phyloP scores from a whole-genome alignment of 2,797 vertebrate genomes.

The Micropoecilia bifurca region DNA sequence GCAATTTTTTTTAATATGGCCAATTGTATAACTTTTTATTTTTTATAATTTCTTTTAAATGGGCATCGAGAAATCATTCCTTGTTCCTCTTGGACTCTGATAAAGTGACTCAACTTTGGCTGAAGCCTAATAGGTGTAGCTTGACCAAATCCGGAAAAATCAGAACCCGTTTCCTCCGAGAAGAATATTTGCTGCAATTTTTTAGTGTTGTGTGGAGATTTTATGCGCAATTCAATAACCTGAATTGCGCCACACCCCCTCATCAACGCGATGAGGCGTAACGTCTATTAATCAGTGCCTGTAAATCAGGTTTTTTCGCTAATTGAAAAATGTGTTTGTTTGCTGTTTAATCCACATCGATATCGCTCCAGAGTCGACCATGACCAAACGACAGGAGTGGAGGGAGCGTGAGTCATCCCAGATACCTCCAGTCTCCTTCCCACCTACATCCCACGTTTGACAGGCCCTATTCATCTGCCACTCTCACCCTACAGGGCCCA shows the following conservation, averaged over 20 bases:
- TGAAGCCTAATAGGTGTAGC: background rate
- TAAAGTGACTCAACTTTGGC: background rate
- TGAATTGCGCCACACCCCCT: slow-evolving; percentile 45
- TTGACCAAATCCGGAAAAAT: slow-evolving; percentile 7
- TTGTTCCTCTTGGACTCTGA: background rate
- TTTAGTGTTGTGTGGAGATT: slow-evolving; percentile 17
- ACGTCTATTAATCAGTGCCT: slow-evolving; percentile 36
- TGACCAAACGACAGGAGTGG: slow-evolving; percentile 62
- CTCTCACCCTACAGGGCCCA: slow-evolving; percentile 38
- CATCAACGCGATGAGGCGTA: slow-evolving; percentile 17
- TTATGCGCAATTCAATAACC: slow-evolving; percentile 31
- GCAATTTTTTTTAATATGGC: slow-evolving; percentile 4
- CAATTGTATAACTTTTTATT: background rate
- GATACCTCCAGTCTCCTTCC: slow-evolving; percentile 61
- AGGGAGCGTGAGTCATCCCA: slow-evolving; percentile 71
- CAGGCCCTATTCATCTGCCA: slow-evolving; percentile 55
- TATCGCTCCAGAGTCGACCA: slow-evolving; percentile 35
- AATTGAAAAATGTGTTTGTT: slow-evolving; percentile 21
- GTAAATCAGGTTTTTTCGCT: slow-evolving; percentile 22
- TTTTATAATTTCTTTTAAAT: background rate
- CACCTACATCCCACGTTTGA: slow-evolving; percentile 63
- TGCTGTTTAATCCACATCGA: background rate
- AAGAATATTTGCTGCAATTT: slow-evolving; percentile 31
- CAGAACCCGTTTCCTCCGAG: slow-evolving; percentile 3
- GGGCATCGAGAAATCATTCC: background rate